Evolutionary conservation across 2,888 invertebrate genomes (phyloP).

Genomic region (Frankliniella fusca): DNA sequence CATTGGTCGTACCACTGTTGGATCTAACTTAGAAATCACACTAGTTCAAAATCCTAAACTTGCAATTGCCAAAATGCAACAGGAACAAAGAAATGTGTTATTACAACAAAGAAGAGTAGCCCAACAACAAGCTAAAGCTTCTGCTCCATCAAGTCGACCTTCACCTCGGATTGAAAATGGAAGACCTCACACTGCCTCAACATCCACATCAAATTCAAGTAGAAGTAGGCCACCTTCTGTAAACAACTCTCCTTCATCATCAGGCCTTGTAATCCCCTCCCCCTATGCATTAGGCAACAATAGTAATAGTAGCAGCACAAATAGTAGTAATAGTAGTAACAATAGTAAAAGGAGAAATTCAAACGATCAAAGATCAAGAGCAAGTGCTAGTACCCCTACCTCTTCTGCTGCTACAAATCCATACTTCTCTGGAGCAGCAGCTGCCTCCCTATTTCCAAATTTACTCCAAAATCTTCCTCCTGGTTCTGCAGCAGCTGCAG

Average conservation of each 20-base stretch:
- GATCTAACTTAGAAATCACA: conserved; percentile 68
- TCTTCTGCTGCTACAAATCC: conserved; percentile 1
- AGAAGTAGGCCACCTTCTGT: conserved; percentile 27
- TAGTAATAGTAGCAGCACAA: conserved; percentile 16
- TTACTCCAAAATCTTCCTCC: conserved; percentile 42
- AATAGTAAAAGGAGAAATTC: conserved; percentile 5
- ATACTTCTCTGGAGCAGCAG: not conserved
- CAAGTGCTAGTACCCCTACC: not conserved
- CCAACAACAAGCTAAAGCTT: conserved; percentile 34
- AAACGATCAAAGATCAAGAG: not conserved
- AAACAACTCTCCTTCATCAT: conserved; percentile 27
- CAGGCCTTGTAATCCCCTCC: conserved; percentile 23
- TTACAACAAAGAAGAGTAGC: conserved; percentile 32
- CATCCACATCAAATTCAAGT: conserved; percentile 38
- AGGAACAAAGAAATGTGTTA: conserved; percentile 34
- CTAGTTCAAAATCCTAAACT: conserved; percentile 54
- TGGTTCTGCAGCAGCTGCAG: conserved; percentile 47
- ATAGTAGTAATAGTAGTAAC: not conserved
- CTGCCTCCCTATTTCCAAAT: not conserved
- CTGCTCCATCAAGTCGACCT: conserved; percentile 29
- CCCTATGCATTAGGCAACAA: conserved; percentile 29
- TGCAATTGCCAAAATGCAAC: conserved; percentile 42
- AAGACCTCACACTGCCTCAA: conserved; percentile 28
- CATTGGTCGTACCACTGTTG: conserved; percentile 48
- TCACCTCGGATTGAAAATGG: conserved; percentile 31